phyloP scores from a whole-genome alignment of 2,113 vertebrate species.

The Sarotherodon lohbergeri region DNA sequence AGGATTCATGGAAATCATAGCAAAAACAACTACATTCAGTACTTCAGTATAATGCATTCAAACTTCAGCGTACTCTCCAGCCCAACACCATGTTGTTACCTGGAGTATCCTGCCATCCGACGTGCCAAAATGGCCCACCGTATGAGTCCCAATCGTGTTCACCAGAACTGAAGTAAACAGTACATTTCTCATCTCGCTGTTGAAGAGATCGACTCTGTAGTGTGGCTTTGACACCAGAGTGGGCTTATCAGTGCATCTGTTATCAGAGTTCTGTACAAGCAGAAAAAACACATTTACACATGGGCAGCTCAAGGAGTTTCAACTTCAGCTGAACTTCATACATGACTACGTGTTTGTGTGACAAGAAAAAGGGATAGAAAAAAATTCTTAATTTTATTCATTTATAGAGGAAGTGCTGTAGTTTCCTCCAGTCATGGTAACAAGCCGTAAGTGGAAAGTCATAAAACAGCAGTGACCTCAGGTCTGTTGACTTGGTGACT shows the following conservation, averaged over 20 bases:
- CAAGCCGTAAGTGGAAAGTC: not conserved
- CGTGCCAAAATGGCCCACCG: constrained; percentile 88
- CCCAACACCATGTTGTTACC: constrained; percentile 62
- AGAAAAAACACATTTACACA: not conserved
- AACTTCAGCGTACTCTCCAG: not conserved
- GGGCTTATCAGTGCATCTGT: constrained; percentile 76
- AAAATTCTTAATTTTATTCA: not conserved
- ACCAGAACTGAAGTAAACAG: constrained; percentile 84
- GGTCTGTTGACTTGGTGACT: constrained; percentile 10
- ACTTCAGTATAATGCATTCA: not conserved
- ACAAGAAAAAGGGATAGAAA: not conserved
- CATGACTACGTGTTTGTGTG: not conserved
- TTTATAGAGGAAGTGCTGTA: constrained; percentile 14
- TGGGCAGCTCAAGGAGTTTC: not conserved
- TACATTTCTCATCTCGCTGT: constrained; percentile 71
- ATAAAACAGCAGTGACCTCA: constrained; percentile 22
- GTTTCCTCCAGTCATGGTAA: constrained; percentile 1
- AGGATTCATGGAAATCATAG: not conserved
- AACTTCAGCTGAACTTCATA: not conserved
- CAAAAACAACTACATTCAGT: not conserved
- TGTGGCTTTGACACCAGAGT: constrained; percentile 72
- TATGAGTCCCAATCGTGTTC: constrained; percentile 68
- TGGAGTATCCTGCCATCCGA: constrained; percentile 84
- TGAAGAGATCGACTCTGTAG: constrained; percentile 84
- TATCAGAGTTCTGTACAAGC: constrained; percentile 49